Evolutionary conservation across 92 coral and sea anemone species (phyloP).

Genomic region (Micromussa lordhowensis): DNA sequence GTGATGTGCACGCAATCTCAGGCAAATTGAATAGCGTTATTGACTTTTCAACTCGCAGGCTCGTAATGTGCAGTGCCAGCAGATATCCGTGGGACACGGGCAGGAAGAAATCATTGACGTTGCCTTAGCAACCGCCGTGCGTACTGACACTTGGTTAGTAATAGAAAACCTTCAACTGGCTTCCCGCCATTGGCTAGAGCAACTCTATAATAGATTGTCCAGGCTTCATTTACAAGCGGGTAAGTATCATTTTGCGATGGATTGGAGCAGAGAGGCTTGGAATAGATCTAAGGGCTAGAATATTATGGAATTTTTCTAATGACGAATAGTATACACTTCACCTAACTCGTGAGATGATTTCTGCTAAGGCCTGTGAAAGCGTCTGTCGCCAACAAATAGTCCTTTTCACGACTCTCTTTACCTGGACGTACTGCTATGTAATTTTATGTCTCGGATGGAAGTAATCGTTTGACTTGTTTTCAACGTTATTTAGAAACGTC

Average conservation of each 20-base stretch:
- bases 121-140: constrained; percentile 94
- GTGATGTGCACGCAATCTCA: no score
- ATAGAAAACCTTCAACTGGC: constrained; percentile 94
- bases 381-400: not conserved
- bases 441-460: not conserved
- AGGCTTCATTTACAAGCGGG: constrained; percentile 94
- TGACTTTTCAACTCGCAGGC: constrained; percentile 57
- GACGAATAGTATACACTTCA: not conserved
- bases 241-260: constrained; percentile 29
- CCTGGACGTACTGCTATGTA: not conserved
- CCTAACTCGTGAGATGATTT: no score
- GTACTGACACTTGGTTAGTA: constrained; percentile 94
- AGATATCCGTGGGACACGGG: constrained; percentile 86
- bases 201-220: constrained; percentile 87
- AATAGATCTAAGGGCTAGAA: no score
- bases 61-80: constrained; percentile 80
- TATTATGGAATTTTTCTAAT: no score
- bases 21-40: not conserved
- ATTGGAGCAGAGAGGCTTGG: not conserved
- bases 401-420: not conserved
- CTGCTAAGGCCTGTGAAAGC: no score
- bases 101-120: constrained; percentile 90
- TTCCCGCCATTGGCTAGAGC: constrained; percentile 82
- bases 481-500: constrained; percentile 62
- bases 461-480: not conserved